A percentile compares a stretch with the other conserved stretches of the same genome.
These are phyloP conservation scores for Belonocnema kinseyi DNA, from an alignment of 1,140 invertebrate genomes.

Conservation along the genomic window DNA sequence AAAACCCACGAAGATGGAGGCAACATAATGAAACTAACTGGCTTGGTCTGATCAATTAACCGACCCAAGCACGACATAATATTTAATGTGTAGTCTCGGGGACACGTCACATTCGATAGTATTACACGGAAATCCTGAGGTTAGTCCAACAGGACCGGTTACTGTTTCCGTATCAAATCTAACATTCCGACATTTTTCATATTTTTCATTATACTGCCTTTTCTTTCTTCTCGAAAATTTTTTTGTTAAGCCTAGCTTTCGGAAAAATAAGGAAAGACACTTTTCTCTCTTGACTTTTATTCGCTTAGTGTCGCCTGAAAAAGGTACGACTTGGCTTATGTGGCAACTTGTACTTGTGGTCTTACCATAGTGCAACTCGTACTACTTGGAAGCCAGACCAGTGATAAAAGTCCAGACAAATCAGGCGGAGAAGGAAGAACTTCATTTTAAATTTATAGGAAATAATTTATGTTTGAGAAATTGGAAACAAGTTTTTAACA, in stretches of 20 bases:
- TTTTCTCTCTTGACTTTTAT: background rate
- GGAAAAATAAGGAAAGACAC: background rate
- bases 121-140: constrained; percentile 43
- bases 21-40: constrained; percentile 73
- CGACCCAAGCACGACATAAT: constrained; percentile 60
- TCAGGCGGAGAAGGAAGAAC: background rate
- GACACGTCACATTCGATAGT: constrained; percentile 33
- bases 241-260: background rate
- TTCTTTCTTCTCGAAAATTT: background rate
- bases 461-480: too few species aligned
- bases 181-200: background rate
- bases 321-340: background rate
- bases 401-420: constrained; percentile 7
- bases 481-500: too few species aligned
- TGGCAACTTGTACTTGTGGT: background rate
- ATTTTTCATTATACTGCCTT: background rate
- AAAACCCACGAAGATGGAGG: constrained; percentile 67
- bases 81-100: constrained; percentile 54
- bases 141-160: background rate
- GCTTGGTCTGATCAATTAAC: constrained; percentile 68
- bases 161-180: background rate
- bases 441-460: too few species aligned
- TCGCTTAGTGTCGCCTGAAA: background rate
- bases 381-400: constrained; percentile 2
- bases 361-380: background rate